Conservation (phyloP, 2,888 invertebrate genomes). For the Pecten maximus region DNA sequence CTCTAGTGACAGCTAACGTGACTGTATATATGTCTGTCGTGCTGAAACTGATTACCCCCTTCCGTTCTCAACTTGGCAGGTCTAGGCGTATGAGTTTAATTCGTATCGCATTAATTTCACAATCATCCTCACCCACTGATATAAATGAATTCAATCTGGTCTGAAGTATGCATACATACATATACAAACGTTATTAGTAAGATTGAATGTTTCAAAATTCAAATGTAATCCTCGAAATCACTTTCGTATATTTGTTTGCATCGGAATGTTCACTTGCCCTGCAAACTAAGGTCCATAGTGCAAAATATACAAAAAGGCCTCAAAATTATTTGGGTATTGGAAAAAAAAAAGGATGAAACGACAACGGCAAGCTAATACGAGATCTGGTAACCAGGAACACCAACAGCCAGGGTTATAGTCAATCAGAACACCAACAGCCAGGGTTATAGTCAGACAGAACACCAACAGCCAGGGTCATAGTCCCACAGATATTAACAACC, state of each 20-base stretch:
- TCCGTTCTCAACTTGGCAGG: neutral
- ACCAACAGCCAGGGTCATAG: too few relatives aligned
- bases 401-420: too few relatives aligned
- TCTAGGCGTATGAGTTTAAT: neutral
- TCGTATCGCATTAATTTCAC: neutral
- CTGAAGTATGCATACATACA: conserved; percentile 8
- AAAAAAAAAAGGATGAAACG: too few relatives aligned
- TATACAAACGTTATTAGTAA: neutral
- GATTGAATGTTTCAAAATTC: neutral
- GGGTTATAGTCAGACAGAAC: too few relatives aligned
- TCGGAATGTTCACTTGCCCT: neutral
- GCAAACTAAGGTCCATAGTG: neutral
- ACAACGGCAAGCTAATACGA: too few relatives aligned
- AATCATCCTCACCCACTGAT: neutral
- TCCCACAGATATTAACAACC: too few relatives aligned
- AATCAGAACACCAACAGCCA: too few relatives aligned
- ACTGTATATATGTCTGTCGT: neutral
- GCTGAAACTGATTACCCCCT: conserved; percentile 7
- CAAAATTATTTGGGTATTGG: too few relatives aligned
- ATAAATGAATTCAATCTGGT: neutral
- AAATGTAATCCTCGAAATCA: neutral
- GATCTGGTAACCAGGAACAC: too few relatives aligned
- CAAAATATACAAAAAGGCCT: too few relatives aligned
- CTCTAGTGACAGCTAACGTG: neutral
- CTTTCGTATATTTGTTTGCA: neutral